Evolutionary conservation across 2,888 invertebrate genomes (phyloP).

Genomic region (Erebia palarica): DNA sequence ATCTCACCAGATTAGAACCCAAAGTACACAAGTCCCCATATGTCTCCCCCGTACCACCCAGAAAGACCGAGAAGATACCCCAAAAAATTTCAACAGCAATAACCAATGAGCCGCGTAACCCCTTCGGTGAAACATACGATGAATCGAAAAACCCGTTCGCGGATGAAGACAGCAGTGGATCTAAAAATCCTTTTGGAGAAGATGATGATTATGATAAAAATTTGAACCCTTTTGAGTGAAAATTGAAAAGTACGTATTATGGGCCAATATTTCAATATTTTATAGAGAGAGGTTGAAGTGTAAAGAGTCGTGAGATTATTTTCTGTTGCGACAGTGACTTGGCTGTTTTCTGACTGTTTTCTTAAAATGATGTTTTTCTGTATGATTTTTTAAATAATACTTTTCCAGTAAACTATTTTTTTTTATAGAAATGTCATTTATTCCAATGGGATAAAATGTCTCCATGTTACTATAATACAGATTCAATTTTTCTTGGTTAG

Average conservation of each 20-base stretch:
- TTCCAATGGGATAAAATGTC: too few species aligned
- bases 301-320: not conserved
- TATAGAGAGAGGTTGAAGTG: not conserved
- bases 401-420: too few species aligned
- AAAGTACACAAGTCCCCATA: constrained; percentile 50
- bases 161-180: constrained; percentile 74
- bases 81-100: constrained; percentile 58
- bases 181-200: constrained; percentile 80
- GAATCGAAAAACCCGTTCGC: constrained; percentile 86
- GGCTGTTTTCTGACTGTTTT: not conserved
- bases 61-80: constrained; percentile 44
- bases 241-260: not conserved
- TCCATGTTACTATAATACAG: too few species aligned
- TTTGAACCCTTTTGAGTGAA: constrained; percentile 87
- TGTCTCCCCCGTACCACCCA: constrained; percentile 48
- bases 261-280: not conserved
- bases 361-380: too few species aligned
- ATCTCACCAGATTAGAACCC: constrained; percentile 69
- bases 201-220: constrained; percentile 88
- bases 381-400: too few species aligned
- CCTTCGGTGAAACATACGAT: constrained; percentile 79
- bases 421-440: too few species aligned
- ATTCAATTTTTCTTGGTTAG: too few species aligned
- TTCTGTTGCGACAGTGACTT: not conserved
- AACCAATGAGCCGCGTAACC: constrained; percentile 58